A percentile compares a stretch with the other conserved stretches of the same genome.
Conservation (phyloP, 2,113 vertebrate genomes). For the Pogona vitticeps region DNA sequence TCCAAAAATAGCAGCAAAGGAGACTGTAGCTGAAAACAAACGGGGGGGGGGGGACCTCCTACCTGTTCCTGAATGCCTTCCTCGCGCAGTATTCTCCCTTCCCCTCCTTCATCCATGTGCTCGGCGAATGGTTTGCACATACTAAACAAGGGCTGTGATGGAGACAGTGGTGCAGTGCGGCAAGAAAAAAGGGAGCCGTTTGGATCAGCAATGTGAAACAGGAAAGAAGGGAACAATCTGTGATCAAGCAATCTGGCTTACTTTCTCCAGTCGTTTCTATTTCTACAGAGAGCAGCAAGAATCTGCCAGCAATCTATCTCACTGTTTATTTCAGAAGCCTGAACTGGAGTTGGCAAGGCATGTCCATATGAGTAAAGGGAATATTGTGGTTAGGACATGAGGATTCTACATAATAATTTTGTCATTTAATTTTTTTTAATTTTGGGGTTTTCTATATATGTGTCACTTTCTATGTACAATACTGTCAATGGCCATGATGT, state of each 20-base stretch:
- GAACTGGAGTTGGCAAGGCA: neutral
- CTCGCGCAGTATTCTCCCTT: conserved; percentile 19
- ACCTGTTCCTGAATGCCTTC: neutral
- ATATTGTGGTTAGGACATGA: neutral
- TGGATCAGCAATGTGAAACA: conserved; percentile 6
- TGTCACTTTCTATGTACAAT: neutral
- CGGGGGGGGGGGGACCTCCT: neutral
- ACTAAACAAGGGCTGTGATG: neutral
- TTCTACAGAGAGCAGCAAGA: neutral
- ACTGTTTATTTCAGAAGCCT: rapidly evolving
- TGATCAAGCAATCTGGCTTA: conserved; percentile 1
- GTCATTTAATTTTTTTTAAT: neutral
- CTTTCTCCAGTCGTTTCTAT: conserved; percentile 27
- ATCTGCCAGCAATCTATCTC: neutral
- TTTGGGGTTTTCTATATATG: neutral
- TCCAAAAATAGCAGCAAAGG: neutral
- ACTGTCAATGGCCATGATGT: neutral
- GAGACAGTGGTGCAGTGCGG: neutral
- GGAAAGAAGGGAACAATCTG: conserved; percentile 20
- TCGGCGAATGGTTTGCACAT: neutral
- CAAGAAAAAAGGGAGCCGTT: neutral
- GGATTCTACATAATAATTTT: neutral
- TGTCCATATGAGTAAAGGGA: conserved; percentile 21
- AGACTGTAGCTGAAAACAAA: conserved; percentile 26
- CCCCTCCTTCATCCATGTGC: neutral